A percentile compares a stretch with the other conserved stretches of the same genome.
Conservation (phyloP, 2,888 invertebrate species). For the Pyrrhosoma nymphula region DNA sequence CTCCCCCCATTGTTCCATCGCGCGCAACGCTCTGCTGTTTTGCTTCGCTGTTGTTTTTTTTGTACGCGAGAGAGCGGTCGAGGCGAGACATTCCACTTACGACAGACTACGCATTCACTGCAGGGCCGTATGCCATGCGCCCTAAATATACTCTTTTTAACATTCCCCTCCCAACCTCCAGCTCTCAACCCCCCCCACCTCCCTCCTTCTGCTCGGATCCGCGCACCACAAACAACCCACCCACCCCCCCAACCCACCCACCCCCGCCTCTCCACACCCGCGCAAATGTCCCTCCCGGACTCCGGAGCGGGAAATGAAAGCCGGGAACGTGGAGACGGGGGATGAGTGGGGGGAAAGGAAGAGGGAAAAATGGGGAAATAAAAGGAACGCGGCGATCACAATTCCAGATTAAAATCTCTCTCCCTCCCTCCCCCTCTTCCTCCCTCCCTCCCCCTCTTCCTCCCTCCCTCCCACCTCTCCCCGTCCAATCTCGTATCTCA, state of each 20-base stretch:
- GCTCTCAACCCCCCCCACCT: neutral
- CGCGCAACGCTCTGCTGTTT: neutral
- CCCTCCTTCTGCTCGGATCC: neutral
- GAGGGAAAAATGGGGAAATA: neutral
- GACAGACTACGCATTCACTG: neutral
- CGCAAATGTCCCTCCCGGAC: neutral
- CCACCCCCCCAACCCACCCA: too few relatives aligned
- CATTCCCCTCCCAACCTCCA: neutral
- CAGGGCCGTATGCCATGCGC: neutral
- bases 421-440: neutral
- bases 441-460: neutral
- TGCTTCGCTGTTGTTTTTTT: neutral
- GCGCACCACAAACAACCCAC: too few relatives aligned
- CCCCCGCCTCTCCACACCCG: too few relatives aligned
- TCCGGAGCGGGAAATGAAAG: constrained; percentile 51
- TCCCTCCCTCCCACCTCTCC: neutral
- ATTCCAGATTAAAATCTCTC: constrained; percentile 66
- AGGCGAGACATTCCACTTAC: constrained; percentile 30
- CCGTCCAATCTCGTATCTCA: too few relatives aligned
- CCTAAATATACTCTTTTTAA: constrained; percentile 31
- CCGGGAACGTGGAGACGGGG: neutral
- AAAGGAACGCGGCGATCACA: constrained; percentile 49
- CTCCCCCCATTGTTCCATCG: neutral
- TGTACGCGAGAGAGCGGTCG: neutral
- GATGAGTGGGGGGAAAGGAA: too few relatives aligned